Percentiles rank a stretch among this genome's conserved stretches.
Conservation (phyloP, 2,797 vertebrate genomes). For the Lerista edwardsae region DNA sequence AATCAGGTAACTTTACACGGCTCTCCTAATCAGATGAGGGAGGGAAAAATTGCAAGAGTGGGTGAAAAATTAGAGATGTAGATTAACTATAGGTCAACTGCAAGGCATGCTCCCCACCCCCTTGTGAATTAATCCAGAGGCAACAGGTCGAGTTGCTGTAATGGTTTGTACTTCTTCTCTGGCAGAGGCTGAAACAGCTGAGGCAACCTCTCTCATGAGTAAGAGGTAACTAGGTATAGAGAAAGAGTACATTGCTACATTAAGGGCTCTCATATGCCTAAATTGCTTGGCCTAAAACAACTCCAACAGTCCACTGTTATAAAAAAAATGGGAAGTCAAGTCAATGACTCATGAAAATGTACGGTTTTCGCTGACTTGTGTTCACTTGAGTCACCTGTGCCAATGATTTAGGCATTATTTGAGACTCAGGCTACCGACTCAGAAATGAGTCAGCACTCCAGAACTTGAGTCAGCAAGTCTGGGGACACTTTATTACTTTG, state of each 20-base stretch:
- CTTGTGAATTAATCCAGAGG: background rate
- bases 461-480: too few relatives aligned
- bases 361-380: too few relatives aligned
- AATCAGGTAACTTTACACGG: slow-evolving; percentile 45
- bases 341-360: too few relatives aligned
- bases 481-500: too few relatives aligned
- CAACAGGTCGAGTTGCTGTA: background rate
- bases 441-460: too few relatives aligned
- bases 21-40: slow-evolving; percentile 20
- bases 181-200: background rate
- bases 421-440: too few relatives aligned
- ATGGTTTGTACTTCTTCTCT: background rate
- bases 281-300: background rate
- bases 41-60: slow-evolving; percentile 22
- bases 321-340: too few relatives aligned
- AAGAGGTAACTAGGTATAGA: background rate
- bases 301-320: too few relatives aligned
- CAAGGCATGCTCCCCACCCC: background rate
- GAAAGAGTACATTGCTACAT: too few relatives aligned
- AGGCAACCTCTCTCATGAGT: background rate
- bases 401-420: too few relatives aligned
- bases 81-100: background rate
- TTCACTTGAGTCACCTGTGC: too few relatives aligned
- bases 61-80: slow-evolving; percentile 43
- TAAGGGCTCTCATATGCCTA: background rate